Base-by-base conservation (phyloP, 53 echinoderm and acorn worm genomes). In the Arbacia lixula region DNA sequence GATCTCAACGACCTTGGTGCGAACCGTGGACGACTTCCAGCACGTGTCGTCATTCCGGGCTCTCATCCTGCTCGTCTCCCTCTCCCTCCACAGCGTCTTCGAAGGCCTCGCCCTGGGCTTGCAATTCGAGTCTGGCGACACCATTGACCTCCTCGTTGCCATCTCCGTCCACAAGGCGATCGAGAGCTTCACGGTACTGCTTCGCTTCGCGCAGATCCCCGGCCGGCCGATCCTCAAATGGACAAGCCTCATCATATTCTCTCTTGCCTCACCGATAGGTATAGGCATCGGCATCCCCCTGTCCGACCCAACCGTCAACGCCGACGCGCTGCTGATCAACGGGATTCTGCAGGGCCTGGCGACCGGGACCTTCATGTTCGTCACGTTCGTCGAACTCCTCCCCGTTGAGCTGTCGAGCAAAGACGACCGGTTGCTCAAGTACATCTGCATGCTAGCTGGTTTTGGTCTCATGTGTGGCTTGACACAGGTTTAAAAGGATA, bases 291-390 rank as follows among this genome's bases (percentile, higher is more conserved):
- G 94, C 0, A 94, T 94, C 16, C 91, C 90, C 12, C 84, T 98
- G 17, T 87, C 94, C 40, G 83, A 93, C 5, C 75, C 91, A 2
- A 38, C 78, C 5, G 37, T 60, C 24, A 9, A 78, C 60, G 27
- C 78, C 55, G 39, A 78, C 41, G 88, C 88, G 31, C 50, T 78
- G 20, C 57, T 98, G 73, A 65, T 88, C 52, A 94, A 94, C 41
- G 98, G 88, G 12, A 58, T 98, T 56, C 66, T 98, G 12, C 98
- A 98, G 74, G 98, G 90, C 1, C 58, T 98, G 5, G 98, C 98
- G 2, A 98, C 98, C 4, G 98, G 98, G 27, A 98, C 98, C 0
- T 94, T 98, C 71, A 90, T 98, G 87, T 98, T 92, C 65, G 92
- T 98, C 36, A 94, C 98, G 5, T 98, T 98, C 77, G 84, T 98